Conservation (phyloP, 1,140 invertebrate genomes). For the Neocloeon triangulifer region DNA sequence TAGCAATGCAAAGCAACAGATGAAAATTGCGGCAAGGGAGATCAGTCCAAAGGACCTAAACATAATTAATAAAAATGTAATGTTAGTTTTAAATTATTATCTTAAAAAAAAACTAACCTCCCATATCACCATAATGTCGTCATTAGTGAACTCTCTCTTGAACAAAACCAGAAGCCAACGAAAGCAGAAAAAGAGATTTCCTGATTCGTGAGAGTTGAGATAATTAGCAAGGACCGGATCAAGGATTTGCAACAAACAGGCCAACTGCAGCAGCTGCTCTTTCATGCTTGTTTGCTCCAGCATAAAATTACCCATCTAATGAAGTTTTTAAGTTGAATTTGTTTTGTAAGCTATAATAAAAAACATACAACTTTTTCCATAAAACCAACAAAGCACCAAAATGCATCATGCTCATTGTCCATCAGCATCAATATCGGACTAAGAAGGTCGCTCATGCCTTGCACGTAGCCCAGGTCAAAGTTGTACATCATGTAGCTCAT, state of each 20-base stretch:
- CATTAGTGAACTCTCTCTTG: conserved; percentile 52
- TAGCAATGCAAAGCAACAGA: conserved; percentile 69
- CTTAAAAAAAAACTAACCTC: conserved; percentile 15
- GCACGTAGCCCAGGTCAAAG: conserved; percentile 90
- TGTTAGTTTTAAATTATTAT: neutral
- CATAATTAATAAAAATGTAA: neutral
- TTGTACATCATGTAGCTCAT: conserved; percentile 99
- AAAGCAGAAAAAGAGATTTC: conserved; percentile 98
- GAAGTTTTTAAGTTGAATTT: conserved; percentile 8
- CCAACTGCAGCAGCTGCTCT: conserved; percentile 64
- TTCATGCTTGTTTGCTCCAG: conserved; percentile 97
- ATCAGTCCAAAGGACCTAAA: conserved; percentile 73
- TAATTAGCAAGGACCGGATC: conserved; percentile 72
- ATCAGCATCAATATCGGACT: conserved; percentile 80
- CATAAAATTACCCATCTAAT: conserved; percentile 82
- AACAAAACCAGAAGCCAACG: conserved; percentile 71
- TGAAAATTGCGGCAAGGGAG: conserved; percentile 88
- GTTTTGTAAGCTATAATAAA: neutral
- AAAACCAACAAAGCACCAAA: conserved; percentile 99
- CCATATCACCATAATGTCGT: conserved; percentile 40
- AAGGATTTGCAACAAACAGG: conserved; percentile 53
- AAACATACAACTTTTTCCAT: conserved; percentile 78
- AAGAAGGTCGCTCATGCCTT: conserved; percentile 93
- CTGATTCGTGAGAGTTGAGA: conserved; percentile 74
- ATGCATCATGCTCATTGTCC: conserved; percentile 83